Evolutionary conservation across 2,797 vertebrate genomes (phyloP).

Genomic region (Macropus fuliginosus): DNA sequence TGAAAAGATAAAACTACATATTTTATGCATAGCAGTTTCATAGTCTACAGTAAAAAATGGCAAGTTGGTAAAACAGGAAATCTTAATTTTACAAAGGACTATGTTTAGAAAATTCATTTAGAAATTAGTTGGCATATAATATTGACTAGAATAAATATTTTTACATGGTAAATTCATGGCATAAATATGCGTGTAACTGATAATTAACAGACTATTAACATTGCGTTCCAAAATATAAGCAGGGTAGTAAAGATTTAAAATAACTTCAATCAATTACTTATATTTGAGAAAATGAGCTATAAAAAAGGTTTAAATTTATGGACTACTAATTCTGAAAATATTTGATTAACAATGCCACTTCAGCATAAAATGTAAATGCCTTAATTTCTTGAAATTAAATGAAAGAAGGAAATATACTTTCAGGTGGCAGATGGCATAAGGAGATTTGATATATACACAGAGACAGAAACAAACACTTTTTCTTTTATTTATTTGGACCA

Average conservation of each 20-base stretch:
- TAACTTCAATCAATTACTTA: not conserved
- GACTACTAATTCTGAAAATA: not conserved
- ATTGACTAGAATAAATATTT: not conserved
- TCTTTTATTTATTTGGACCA: not conserved
- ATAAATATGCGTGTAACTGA: not conserved
- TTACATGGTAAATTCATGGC: not conserved
- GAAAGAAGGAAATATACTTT: not conserved
- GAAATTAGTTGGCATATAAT: not conserved
- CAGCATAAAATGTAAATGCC: not conserved
- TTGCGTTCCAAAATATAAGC: not conserved
- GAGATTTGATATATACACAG: not conserved
- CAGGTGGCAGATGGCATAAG: not conserved
- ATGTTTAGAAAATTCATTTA: not conserved
- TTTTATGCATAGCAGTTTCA: not conserved
- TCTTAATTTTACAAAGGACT: not conserved
- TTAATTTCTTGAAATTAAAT: not conserved
- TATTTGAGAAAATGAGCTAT: not conserved
- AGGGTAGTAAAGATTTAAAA: not conserved
- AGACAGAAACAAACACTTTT: not conserved
- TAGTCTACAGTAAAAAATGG: not conserved
- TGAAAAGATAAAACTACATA: constrained; percentile 16
- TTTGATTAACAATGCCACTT: not conserved
- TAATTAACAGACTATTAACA: not conserved
- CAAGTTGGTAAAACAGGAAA: not conserved
- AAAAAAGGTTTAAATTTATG: not conserved